Base-by-base conservation (phyloP, 1,140 invertebrate genomes). In the Drosophila sturtevanti region DNA sequence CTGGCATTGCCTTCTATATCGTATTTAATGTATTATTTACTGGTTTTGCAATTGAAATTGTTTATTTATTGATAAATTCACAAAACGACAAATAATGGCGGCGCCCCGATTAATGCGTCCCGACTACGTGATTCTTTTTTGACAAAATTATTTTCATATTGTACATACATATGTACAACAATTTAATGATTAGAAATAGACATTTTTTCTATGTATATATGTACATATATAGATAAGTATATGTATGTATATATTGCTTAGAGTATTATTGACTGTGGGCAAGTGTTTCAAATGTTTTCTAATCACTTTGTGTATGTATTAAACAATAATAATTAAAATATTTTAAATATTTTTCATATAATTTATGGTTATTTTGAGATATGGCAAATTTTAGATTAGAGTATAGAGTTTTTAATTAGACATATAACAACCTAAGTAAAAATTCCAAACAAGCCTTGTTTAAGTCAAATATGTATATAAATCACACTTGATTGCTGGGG, bases 31-130 rank as follows among this genome's bases (percentile, higher is more conserved):
- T 48, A 48, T 71, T 64, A 63, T 81, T 81, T 77, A 56, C 59
- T 70, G 69, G 41, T 81, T 81, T 81, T 82, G 79, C 67, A 76
- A 72, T 67, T 78, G 67, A 87, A 85, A 75, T 87, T 84, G 72
- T 72, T 68, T 65, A 37, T 24, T 67, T 61, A 69, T 52, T 73
- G 74, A 78, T 78, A 71, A 67, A 31, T 27, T 12, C 1, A 24
- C 16, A 14, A 16, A 63, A 12, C 60, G 79, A 64, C 69, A 75
- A 75, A 68, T 31, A 5, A n/a, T 16, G 38, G 72, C 56, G 31
- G 70, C 21, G 31, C 59, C 63, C 69, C 59, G 71, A 68, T 77
- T 64, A 48, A 27, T 63, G 41, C n/a, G 24, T 9, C 21, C 41
- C 62, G 44, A 60, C 70, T 65, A 38, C 41, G 18, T 44, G 14